Conservation (phyloP, 2,888 invertebrate genomes). For the Nemapogon koenigi region DNA sequence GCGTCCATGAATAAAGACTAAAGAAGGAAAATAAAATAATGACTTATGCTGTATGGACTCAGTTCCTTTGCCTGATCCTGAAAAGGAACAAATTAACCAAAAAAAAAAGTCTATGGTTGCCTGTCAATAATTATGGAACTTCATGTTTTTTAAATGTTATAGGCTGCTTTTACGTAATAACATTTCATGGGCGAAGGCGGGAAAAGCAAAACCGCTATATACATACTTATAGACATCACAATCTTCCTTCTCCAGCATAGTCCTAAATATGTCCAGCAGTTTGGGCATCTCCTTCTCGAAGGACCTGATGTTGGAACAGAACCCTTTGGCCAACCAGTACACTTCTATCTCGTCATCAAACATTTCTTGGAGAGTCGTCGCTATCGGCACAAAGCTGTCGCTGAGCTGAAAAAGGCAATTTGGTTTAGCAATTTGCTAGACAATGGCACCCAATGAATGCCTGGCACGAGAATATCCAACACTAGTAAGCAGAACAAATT, state of each 20-base stretch:
- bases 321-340: conserved; percentile 83
- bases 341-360: conserved; percentile 79
- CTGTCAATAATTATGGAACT: too few species aligned
- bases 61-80: too few species aligned
- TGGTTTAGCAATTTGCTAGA: too few species aligned
- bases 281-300: conserved; percentile 71
- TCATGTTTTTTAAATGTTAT: conserved; percentile 7
- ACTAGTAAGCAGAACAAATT: too few species aligned
- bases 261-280: conserved; percentile 70
- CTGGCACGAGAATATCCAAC: too few species aligned
- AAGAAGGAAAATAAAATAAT: too few species aligned
- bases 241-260: conserved; percentile 81
- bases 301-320: conserved; percentile 72
- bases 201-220: conserved; percentile 4
- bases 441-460: too few species aligned
- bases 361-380: conserved; percentile 72
- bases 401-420: too few species aligned
- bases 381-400: conserved; percentile 71
- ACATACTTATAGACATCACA: conserved; percentile 71
- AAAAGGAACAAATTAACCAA: too few species aligned
- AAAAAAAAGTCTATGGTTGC: too few species aligned
- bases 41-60: too few species aligned
- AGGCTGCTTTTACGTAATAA: conserved; percentile 2
- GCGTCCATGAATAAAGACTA: too few species aligned
- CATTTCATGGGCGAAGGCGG: not conserved